Conservation (phyloP, 2,113 vertebrate species). For the Chloroceryle aenea region DNA sequence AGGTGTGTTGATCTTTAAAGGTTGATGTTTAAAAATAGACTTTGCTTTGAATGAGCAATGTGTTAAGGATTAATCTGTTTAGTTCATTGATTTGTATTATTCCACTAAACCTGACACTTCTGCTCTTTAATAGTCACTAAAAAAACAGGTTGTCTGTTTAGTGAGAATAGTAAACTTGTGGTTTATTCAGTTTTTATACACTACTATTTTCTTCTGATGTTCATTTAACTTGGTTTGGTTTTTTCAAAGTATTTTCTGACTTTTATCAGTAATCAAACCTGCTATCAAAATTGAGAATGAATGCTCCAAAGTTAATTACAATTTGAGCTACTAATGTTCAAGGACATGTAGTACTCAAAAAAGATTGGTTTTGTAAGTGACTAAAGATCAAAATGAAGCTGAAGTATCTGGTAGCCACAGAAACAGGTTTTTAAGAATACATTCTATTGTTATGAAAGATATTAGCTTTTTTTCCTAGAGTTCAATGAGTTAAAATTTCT, state of each 20-base stretch:
- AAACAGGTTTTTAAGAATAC: background rate
- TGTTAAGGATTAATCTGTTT: constrained; percentile 34
- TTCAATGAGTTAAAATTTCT: background rate
- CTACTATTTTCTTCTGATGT: background rate
- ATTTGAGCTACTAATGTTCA: background rate
- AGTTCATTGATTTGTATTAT: constrained; percentile 46
- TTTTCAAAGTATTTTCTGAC: background rate
- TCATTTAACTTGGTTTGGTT: background rate
- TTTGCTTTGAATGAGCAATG: constrained; percentile 27
- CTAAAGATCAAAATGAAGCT: background rate
- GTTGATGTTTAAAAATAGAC: constrained; percentile 32
- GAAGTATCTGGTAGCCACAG: background rate
- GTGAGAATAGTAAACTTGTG: background rate
- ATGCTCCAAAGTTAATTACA: background rate
- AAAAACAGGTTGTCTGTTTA: constrained; percentile 37
- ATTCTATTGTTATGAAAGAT: background rate
- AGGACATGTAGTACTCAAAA: background rate
- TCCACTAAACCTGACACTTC: constrained; percentile 31
- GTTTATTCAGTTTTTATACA: background rate
- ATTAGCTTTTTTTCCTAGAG: background rate
- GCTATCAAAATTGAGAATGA: background rate
- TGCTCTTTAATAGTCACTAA: constrained; percentile 22
- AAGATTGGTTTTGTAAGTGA: background rate
- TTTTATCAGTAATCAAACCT: background rate
- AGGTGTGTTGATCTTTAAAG: constrained; percentile 23